These are phyloP conservation scores for Drosophila guanche DNA, from an alignment of 1,140 invertebrate species.

Conservation along the genomic window DNA sequence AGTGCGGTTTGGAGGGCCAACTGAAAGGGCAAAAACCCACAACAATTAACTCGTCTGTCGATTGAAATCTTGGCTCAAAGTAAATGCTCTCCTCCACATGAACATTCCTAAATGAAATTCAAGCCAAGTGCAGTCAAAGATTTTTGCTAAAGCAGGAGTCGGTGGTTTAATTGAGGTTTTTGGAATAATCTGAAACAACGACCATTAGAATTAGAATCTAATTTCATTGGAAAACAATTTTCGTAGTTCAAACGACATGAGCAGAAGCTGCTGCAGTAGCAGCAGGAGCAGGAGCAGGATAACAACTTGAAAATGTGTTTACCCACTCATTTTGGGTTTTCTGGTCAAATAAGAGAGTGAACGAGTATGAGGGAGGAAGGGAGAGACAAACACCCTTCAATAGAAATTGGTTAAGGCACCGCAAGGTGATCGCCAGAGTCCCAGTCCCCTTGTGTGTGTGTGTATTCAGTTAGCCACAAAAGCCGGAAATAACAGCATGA, in stretches of 20 bases:
- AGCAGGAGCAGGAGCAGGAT: slow-evolving; percentile 23
- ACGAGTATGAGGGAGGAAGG: background rate
- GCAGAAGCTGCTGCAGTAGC: slow-evolving; percentile 20
- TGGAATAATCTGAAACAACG: slow-evolving; percentile 22
- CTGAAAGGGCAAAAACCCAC: slow-evolving; percentile 3
- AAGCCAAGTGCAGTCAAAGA: background rate
- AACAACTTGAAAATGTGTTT: slow-evolving; percentile 62
- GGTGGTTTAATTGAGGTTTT: slow-evolving; percentile 28
- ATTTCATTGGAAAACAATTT: slow-evolving; percentile 79
- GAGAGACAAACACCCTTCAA: slow-evolving; percentile 20
- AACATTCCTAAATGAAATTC: background rate
- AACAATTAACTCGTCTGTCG: slow-evolving; percentile 10
- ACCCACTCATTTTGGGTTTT: slow-evolving; percentile 63
- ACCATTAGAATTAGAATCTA: slow-evolving; percentile 70
- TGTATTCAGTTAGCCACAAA: slow-evolving; percentile 60
- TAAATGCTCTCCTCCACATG: background rate
- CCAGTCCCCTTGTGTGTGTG: slow-evolving; percentile 4
- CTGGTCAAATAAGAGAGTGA: slow-evolving; percentile 6
- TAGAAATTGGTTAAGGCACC: slow-evolving; percentile 63
- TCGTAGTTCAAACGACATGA: slow-evolving; percentile 56
- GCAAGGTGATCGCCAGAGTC: slow-evolving; percentile 59
- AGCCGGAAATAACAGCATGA: slow-evolving; percentile 76
- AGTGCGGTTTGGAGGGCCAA: background rate
- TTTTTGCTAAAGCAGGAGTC: background rate
- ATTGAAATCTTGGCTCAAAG: background rate